Percentiles rank a stretch among this genome's conserved stretches.
Evolutionary conservation across 2,797 vertebrate species (phyloP).

Genomic region (Heteromormyrus szaboi): DNA sequence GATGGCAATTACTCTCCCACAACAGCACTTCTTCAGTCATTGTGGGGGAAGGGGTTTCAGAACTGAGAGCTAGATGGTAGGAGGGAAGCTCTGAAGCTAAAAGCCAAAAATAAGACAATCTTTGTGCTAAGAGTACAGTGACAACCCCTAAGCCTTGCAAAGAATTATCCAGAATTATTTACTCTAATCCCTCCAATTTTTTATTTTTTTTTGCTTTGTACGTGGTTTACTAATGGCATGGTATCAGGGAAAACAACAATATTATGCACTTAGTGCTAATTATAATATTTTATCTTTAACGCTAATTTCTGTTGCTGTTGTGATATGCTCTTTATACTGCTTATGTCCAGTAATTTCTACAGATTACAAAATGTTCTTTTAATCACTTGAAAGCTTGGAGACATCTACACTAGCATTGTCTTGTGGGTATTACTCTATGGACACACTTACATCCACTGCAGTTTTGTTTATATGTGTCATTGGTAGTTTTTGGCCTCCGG

Average conservation of each 20-base stretch:
- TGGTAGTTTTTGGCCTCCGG: background rate
- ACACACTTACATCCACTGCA: background rate
- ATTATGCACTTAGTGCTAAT: background rate
- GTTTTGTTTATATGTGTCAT: background rate
- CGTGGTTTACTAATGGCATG: background rate
- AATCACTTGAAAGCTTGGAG: background rate
- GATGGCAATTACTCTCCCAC: conserved; percentile 45
- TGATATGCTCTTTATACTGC: background rate
- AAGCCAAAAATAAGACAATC: background rate
- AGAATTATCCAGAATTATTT: background rate
- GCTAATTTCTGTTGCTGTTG: background rate
- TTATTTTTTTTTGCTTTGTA: background rate
- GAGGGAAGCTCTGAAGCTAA: background rate
- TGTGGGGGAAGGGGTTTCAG: background rate
- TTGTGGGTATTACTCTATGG: background rate
- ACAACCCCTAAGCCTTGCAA: background rate
- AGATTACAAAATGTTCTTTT: background rate
- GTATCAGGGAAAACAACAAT: background rate
- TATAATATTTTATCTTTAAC: background rate
- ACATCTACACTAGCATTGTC: background rate
- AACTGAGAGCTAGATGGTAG: background rate
- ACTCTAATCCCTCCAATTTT: background rate
- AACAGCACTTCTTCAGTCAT: conserved; percentile 37
- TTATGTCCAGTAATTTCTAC: background rate
- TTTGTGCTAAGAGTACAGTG: background rate